phyloP scores from a whole-genome alignment of 2,797 vertebrate genomes.

The Anisognathus igniventris region DNA sequence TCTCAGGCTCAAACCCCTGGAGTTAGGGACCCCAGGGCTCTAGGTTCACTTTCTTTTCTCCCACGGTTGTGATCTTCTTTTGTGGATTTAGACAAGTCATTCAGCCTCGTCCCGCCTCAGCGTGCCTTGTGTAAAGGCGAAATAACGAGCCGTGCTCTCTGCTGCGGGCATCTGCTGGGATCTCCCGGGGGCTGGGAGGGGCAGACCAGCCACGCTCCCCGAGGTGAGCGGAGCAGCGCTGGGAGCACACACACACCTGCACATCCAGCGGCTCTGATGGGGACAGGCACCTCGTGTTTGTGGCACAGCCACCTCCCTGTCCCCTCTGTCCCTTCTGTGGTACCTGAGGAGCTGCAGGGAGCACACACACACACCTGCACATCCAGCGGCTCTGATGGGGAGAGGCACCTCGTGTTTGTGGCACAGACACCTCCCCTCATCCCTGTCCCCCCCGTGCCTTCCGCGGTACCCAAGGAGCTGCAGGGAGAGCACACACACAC shows the following conservation, averaged over 20 bases:
- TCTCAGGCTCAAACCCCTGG: neutral
- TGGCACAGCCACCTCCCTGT: neutral
- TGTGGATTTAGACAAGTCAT: neutral
- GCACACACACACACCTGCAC: fast-evolving
- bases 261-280: fast-evolving
- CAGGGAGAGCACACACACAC: no score
- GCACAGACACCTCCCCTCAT: no score
- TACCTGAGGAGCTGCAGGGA: no score
- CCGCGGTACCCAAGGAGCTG: no score
- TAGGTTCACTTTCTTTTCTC: neutral
- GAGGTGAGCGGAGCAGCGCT: fast-evolving
- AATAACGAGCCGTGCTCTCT: neutral
- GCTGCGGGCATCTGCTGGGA: neutral
- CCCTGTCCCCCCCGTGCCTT: no score
- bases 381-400: no score
- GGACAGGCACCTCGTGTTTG: fast-evolving
- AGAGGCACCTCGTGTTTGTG: no score
- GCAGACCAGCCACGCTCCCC: neutral
- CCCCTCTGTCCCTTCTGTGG: neutral
- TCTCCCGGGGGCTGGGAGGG: neutral
- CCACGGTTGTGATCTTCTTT: neutral
- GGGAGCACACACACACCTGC: neutral
- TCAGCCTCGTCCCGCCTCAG: neutral
- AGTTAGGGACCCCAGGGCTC: neutral
- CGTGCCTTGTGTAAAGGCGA: neutral